Conservation (phyloP, 2,113 vertebrate genomes). For the Tympanuchus pallidicinctus region DNA sequence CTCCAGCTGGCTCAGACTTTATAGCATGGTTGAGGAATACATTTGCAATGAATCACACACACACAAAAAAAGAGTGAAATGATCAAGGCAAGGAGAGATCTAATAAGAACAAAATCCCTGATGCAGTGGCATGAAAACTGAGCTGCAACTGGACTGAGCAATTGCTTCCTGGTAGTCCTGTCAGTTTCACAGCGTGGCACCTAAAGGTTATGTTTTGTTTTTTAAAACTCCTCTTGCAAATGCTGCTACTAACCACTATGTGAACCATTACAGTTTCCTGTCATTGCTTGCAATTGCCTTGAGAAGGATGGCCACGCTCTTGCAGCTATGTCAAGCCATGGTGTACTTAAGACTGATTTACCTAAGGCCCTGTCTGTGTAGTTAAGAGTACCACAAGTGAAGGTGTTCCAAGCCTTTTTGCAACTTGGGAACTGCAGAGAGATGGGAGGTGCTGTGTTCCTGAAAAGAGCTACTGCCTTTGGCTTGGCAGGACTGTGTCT, state of each 20-base stretch:
- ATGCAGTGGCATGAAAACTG: background rate
- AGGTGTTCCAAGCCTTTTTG: background rate
- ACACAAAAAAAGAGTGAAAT: background rate
- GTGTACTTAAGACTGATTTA: background rate
- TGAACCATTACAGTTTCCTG: background rate
- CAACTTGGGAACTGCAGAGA: background rate
- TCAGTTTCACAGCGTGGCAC: background rate
- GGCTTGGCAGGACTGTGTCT: background rate
- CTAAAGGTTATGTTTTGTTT: background rate
- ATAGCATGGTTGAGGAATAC: background rate
- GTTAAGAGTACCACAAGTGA: accelerated
- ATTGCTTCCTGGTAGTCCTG: slow-evolving; percentile 7
- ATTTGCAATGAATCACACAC: slow-evolving; percentile 15
- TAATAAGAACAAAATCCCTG: slow-evolving; percentile 23
- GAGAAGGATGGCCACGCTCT: background rate
- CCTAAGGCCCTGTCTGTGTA: background rate
- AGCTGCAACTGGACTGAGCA: background rate
- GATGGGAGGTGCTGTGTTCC: background rate
- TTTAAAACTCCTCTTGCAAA: background rate
- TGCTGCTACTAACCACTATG: background rate
- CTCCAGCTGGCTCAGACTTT: slow-evolving; percentile 6
- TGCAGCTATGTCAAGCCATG: background rate
- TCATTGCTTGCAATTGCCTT: background rate
- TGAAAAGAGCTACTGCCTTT: background rate
- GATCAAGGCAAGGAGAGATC: background rate